These are phyloP conservation scores for Dusona sp. DNA, from an alignment of 2,888 invertebrate species.

Conservation along the genomic window DNA sequence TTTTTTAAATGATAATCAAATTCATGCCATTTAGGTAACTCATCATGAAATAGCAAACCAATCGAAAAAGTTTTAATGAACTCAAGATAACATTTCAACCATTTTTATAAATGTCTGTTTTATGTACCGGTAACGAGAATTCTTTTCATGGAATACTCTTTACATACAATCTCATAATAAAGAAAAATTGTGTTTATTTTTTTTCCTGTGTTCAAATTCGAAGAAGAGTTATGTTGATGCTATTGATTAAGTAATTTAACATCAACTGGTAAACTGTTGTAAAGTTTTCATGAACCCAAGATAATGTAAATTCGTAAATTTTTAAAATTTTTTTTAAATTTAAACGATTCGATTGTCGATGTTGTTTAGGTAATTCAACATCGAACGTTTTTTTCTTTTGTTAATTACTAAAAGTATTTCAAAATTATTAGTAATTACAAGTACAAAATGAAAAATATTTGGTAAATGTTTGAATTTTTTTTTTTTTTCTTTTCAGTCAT, in stretches of 20 bases:
- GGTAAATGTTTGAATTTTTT: neutral
- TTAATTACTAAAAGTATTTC: neutral
- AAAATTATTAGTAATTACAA: neutral
- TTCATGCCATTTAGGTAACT: too few species aligned
- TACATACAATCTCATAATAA: neutral
- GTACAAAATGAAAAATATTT: neutral
- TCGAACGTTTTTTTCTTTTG: neutral
- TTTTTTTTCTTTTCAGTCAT: conserved; percentile 2
- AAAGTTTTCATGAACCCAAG: neutral
- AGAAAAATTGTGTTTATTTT: neutral
- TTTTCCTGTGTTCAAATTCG: too few species aligned
- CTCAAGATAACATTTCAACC: neutral
- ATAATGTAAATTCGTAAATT: neutral
- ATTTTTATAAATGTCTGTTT: neutral
- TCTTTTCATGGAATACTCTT: neutral
- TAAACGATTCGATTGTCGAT: too few species aligned
- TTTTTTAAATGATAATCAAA: too few species aligned
- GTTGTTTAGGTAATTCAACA: neutral
- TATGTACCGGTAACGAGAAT: neutral
- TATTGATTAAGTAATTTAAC: too few species aligned
- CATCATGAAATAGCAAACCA: too few species aligned
- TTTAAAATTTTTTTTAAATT: too few species aligned
- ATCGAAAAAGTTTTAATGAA: too few species aligned
- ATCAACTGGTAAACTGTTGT: too few species aligned
- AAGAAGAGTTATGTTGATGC: too few species aligned